These are phyloP conservation scores for Mythimna vitellina DNA, from an alignment of 2,888 invertebrate species.

Conservation along the genomic window DNA sequence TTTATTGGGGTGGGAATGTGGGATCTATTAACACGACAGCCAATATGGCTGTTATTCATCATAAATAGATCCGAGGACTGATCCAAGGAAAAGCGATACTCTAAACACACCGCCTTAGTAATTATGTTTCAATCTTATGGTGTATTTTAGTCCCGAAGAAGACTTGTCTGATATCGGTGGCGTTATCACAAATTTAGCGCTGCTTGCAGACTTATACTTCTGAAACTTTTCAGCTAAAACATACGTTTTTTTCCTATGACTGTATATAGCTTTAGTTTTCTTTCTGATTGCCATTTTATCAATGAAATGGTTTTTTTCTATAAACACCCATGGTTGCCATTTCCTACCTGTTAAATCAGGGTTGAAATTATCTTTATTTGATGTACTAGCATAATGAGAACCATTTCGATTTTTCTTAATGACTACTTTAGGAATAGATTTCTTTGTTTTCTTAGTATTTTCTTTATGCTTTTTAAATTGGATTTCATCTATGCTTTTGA, in stretches of 20 bases:
- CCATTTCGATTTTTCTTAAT: conserved; percentile 88
- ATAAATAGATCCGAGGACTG: conserved; percentile 57
- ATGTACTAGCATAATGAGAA: conserved; percentile 86
- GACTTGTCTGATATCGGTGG: conserved; percentile 78
- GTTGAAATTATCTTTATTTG: conserved; percentile 76
- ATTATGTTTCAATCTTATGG: conserved; percentile 84
- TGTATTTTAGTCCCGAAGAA: conserved; percentile 84
- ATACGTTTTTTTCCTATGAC: conserved; percentile 81
- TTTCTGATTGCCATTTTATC: conserved; percentile 86
- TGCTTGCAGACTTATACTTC: conserved; percentile 84
- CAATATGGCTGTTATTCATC: conserved; percentile 63
- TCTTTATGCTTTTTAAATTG: conserved; percentile 85
- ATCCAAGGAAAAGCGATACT: conserved; percentile 48
- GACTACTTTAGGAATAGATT: conserved; percentile 85
- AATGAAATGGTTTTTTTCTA: conserved; percentile 85
- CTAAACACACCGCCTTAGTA: conserved; percentile 74
- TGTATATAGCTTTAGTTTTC: conserved; percentile 83
- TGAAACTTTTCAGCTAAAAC: conserved; percentile 84
- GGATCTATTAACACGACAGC: conserved; percentile 66
- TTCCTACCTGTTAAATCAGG: conserved; percentile 88
- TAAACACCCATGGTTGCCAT: conserved; percentile 89
- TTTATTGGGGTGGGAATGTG: conserved; percentile 71
- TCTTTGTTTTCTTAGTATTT: conserved; percentile 81
- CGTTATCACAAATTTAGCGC: conserved; percentile 84
- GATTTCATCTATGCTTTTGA: conserved; percentile 88